These are phyloP conservation scores for Menura novaehollandiae DNA, from an alignment of 2,113 vertebrate species.

Conservation along the genomic window DNA sequence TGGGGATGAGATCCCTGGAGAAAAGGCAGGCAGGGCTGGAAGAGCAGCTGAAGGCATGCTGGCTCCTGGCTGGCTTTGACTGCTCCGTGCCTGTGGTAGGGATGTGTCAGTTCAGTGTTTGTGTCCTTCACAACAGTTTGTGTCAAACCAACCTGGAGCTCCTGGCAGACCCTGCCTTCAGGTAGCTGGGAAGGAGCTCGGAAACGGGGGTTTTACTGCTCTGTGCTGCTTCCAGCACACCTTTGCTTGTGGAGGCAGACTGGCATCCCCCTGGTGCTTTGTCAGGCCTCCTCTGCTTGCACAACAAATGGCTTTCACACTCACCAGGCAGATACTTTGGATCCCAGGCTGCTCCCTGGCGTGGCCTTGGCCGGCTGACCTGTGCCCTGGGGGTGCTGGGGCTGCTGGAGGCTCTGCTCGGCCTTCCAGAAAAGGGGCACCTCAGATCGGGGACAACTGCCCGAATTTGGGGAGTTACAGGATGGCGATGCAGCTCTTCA, in stretches of 20 bases:
- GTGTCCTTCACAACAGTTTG: background rate
- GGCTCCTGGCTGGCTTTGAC: background rate
- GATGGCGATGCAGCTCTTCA: background rate
- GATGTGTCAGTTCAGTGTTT: background rate
- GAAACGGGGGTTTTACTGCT: background rate
- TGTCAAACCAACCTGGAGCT: background rate
- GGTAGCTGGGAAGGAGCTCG: background rate
- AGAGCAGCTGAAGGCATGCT: background rate
- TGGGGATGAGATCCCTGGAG: background rate
- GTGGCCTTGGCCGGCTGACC: background rate
- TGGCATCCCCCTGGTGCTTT: background rate
- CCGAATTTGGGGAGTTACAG: background rate
- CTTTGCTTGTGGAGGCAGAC: background rate
- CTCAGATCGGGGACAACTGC: background rate
- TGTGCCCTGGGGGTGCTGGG: background rate
- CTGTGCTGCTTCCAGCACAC: background rate
- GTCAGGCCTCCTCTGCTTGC: background rate
- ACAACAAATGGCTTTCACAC: accelerated
- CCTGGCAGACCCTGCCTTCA: background rate
- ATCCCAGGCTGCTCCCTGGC: background rate
- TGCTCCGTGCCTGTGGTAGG: background rate
- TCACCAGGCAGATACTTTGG: background rate
- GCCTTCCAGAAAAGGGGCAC: accelerated
- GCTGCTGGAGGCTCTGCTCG: background rate
- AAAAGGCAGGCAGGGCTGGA: background rate